phyloP scores from a whole-genome alignment of 2,888 invertebrate genomes.

The Dicranocentrus wangi region DNA sequence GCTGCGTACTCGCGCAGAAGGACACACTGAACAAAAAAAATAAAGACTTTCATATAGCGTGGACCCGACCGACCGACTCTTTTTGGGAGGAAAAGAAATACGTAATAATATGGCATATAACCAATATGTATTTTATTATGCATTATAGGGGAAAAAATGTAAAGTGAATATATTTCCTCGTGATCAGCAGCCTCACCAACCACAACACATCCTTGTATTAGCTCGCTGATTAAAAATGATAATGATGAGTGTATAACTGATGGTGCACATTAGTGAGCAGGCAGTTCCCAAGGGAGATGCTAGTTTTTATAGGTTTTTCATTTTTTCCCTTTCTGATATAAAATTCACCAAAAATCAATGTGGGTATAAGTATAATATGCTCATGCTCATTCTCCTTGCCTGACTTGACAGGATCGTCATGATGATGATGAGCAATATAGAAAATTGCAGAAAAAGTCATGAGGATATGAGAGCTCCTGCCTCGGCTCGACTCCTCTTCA shows the following conservation, averaged over 20 bases:
- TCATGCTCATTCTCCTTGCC: too few relatives aligned
- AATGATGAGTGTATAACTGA: conserved; percentile 61
- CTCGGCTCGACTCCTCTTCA: conserved; percentile 13
- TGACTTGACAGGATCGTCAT: conserved; percentile 61
- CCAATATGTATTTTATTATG: too few relatives aligned
- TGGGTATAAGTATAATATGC: too few relatives aligned
- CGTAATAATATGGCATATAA: too few relatives aligned
- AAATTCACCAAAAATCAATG: conserved; percentile 52
- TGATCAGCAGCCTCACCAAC: conserved; percentile 12
- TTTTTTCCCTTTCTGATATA: conserved; percentile 26
- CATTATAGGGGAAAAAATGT: too few relatives aligned
- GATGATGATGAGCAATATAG: conserved; percentile 52
- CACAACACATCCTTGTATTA: conserved; percentile 43
- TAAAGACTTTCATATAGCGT: too few relatives aligned
- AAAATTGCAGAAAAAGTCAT: conserved; percentile 26
- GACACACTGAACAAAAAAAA: too few relatives aligned
- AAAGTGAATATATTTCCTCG: conserved; percentile 37
- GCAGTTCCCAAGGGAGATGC: conserved; percentile 24
- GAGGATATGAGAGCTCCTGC: background rate
- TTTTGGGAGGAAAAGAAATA: too few relatives aligned
- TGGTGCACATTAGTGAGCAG: conserved; percentile 53
- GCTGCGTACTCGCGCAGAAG: background rate
- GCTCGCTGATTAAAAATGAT: conserved; percentile 63
- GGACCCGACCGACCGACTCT: too few relatives aligned
- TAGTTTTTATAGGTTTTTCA: conserved; percentile 25